A percentile compares a stretch with the other conserved stretches of the same genome.
These are phyloP conservation scores for Podabrus alpinus DNA, from an alignment of 2,888 invertebrate genomes.

Conservation along the genomic window DNA sequence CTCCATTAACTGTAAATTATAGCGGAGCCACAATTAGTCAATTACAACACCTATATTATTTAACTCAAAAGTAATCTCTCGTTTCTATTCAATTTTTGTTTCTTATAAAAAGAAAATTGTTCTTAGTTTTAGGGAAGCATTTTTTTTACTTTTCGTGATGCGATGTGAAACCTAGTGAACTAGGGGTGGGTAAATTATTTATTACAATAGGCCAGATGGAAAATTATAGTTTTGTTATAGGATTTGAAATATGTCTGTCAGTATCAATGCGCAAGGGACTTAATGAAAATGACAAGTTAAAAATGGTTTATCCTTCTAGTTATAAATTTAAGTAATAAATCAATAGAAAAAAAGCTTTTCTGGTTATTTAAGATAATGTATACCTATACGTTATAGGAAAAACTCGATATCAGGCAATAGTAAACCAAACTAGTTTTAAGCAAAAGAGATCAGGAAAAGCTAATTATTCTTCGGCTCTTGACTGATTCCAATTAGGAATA, in stretches of 20 bases:
- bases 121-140: not conserved
- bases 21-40: conserved; percentile 52
- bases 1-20: conserved; percentile 49
- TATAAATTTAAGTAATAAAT: not conserved
- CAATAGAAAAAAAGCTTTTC: too few relatives aligned
- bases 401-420: too few relatives aligned
- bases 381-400: too few relatives aligned
- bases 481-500: too few relatives aligned
- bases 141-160: not conserved
- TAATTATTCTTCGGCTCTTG: too few relatives aligned
- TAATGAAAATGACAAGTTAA: not conserved
- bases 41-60: conserved; percentile 44
- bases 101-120: not conserved
- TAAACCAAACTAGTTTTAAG: too few relatives aligned
- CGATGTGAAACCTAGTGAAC: not conserved
- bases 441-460: too few relatives aligned
- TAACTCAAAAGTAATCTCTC: not conserved
- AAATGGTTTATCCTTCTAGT: too few relatives aligned
- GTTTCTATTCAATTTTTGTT: not conserved
- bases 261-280: not conserved
- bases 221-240: not conserved
- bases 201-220: not conserved
- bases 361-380: not conserved
- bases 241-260: not conserved
- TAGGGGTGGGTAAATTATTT: not conserved